These are phyloP conservation scores for Vesta saturnalis DNA, from an alignment of 2,888 invertebrate genomes.

Conservation along the genomic window DNA sequence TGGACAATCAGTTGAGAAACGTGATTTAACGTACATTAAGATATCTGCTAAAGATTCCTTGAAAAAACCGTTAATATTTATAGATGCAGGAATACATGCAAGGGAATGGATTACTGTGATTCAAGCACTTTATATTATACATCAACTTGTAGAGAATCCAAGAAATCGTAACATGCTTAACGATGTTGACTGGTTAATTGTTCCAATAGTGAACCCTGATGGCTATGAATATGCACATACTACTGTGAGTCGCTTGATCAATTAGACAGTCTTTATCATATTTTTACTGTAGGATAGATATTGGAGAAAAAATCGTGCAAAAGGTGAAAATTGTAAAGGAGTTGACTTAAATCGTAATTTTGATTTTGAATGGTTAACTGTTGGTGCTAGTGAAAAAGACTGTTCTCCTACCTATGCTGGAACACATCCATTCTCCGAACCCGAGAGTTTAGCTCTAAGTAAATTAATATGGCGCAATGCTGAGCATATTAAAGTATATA, in stretches of 20 bases:
- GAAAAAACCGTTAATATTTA: conserved; percentile 68
- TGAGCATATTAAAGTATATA: conserved; percentile 67
- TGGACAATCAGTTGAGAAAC: conserved; percentile 69
- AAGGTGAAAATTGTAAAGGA: conserved; percentile 67
- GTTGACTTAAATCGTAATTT: conserved; percentile 82
- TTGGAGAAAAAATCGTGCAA: conserved; percentile 76
- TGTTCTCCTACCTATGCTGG: conserved; percentile 63
- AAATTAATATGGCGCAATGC: conserved; percentile 59
- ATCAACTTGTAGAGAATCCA: conserved; percentile 70
- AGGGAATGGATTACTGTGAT: conserved; percentile 79
- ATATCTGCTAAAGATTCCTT: conserved; percentile 67
- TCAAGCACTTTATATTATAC: conserved; percentile 71
- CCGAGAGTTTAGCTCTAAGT: conserved; percentile 68
- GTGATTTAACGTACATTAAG: conserved; percentile 69
- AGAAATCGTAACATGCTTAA: conserved; percentile 66
- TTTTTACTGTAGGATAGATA: conserved; percentile 36
- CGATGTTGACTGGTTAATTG: conserved; percentile 71
- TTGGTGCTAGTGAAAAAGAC: conserved; percentile 43
- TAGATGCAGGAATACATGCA: conserved; percentile 71
- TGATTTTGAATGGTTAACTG: conserved; percentile 72
- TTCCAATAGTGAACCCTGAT: conserved; percentile 78
- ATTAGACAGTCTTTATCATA: too few species aligned
- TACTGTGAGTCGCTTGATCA: conserved; percentile 60
- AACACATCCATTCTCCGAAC: conserved; percentile 61
- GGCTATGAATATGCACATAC: conserved; percentile 71